Conservation (phyloP, 2,888 invertebrate genomes). For the Lycocerus yunnanus region DNA sequence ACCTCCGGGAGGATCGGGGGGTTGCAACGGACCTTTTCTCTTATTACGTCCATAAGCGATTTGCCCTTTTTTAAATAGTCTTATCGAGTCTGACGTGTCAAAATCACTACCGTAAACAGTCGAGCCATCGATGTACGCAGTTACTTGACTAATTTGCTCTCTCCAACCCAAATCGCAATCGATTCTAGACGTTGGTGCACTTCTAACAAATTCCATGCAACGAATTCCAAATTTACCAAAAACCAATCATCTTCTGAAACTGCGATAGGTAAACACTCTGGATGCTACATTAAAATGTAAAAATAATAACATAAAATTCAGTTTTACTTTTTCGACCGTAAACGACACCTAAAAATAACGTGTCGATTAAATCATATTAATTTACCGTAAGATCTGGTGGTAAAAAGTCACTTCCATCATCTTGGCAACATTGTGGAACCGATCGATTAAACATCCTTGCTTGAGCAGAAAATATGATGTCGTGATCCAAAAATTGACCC, state of each 20-base stretch:
- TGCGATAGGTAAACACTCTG: slow-evolving; percentile 82
- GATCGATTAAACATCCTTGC: slow-evolving; percentile 78
- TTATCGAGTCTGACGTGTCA: slow-evolving; percentile 72
- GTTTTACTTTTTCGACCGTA: too few relatives aligned
- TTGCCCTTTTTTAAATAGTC: slow-evolving; percentile 71
- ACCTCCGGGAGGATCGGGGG: slow-evolving; percentile 60
- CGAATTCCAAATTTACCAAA: slow-evolving; percentile 70
- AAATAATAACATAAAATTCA: not conserved
- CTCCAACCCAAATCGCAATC: slow-evolving; percentile 82
- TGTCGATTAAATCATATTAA: too few relatives aligned
- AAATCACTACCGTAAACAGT: slow-evolving; percentile 81
- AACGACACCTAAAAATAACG: too few relatives aligned
- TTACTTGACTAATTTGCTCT: slow-evolving; percentile 84
- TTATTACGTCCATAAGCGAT: slow-evolving; percentile 54
- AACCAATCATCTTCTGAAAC: slow-evolving; percentile 76
- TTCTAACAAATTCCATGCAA: slow-evolving; percentile 83
- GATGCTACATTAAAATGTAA: slow-evolving; percentile 64
- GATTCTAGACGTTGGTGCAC: slow-evolving; percentile 78
- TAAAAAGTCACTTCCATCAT: slow-evolving; percentile 64
- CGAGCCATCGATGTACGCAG: slow-evolving; percentile 81
- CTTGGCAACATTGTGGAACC: slow-evolving; percentile 76
- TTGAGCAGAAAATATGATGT: slow-evolving; percentile 79
- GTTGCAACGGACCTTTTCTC: slow-evolving; percentile 61
- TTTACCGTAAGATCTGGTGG: slow-evolving; percentile 66
- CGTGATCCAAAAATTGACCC: slow-evolving; percentile 91